Evolutionary conservation across 1,140 invertebrate species (phyloP).

Genomic region (Achroia grisella): DNA sequence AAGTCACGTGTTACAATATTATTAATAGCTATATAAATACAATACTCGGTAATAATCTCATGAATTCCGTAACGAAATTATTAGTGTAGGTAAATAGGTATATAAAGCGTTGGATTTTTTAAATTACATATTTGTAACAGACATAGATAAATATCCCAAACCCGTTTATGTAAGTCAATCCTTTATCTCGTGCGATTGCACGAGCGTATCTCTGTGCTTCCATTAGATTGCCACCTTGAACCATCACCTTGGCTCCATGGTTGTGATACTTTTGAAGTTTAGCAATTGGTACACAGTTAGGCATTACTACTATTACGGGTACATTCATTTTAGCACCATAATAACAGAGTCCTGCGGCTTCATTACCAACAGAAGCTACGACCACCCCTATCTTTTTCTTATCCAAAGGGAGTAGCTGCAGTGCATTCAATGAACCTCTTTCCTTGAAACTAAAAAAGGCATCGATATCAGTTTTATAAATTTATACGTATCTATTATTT

Average conservation of each 20-base stretch:
- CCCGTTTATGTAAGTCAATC: slow-evolving; percentile 50
- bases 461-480: too few species aligned
- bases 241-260: slow-evolving; percentile 81
- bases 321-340: slow-evolving; percentile 81
- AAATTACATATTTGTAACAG: too few species aligned
- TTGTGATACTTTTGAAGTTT: slow-evolving; percentile 82
- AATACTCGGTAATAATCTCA: too few species aligned
- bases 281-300: slow-evolving; percentile 80
- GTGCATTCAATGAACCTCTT: slow-evolving; percentile 82
- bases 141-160: too few species aligned
- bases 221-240: slow-evolving; percentile 61
- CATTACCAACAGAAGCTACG: slow-evolving; percentile 84
- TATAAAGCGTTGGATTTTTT: too few species aligned
- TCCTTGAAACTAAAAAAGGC: slow-evolving; percentile 80
- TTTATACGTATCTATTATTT: too few species aligned
- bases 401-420: slow-evolving; percentile 77
- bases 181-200: slow-evolving; percentile 43
- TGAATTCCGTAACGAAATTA: too few species aligned
- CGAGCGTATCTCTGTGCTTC: slow-evolving; percentile 45
- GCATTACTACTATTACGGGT: slow-evolving; percentile 87
- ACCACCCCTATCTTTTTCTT: slow-evolving; percentile 82
- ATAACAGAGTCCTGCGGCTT: slow-evolving; percentile 77
- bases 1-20: too few species aligned
- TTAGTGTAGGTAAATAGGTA: too few species aligned
- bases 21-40: too few species aligned